Base-by-base conservation (phyloP, 2,797 vertebrate genomes). In the Lacerta viridis region DNA sequence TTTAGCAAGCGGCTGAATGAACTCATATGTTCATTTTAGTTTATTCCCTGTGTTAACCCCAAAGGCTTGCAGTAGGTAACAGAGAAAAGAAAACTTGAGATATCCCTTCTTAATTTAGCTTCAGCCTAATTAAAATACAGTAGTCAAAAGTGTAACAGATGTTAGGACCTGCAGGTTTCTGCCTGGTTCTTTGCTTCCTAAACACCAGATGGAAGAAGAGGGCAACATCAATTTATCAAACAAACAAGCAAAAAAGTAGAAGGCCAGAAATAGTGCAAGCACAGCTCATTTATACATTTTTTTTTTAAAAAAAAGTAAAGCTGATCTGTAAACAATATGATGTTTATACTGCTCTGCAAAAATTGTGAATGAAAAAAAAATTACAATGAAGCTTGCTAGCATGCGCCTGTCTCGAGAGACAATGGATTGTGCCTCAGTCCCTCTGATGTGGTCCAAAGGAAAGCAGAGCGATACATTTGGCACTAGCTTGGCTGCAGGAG, bases 151-250 rank as follows among this genome's bases (percentile, higher is more conserved):
- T 25, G 15, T 33, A 27, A 27, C 43, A 69, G 76, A 80, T 80
- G 66, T 80, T 80, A 39, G 46, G 10, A 55, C 77, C 77, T 87
- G 76, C 46, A 59, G 68, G 85, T 80, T 69, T 39, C 43, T 15
- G 23, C 23, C 20, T 18, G 36, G 39, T 33, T 66, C 1, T 3
- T 29, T 25, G 13, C 10, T 25, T 86, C 29, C n/a, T 20, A 36
- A 68, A 79, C 25, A 20, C 75, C 64, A 27, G 23, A 55, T 69
- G 43, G n/a, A 86, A 69, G 4, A 68, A 23, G 36, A 10, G 1
- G 29, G 39, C 64, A 69, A 43, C 29, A 39, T 25, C 25, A 71
- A 17, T n/a, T 46, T 71, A n/a, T 71, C 8, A 46, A 18, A n/a
- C 68, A 27, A 69, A 69, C 68, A 69, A n/a, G 68, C 20, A 66